Base-by-base conservation (phyloP, 2,113 vertebrate species). In the Physeter macrocephalus region DNA sequence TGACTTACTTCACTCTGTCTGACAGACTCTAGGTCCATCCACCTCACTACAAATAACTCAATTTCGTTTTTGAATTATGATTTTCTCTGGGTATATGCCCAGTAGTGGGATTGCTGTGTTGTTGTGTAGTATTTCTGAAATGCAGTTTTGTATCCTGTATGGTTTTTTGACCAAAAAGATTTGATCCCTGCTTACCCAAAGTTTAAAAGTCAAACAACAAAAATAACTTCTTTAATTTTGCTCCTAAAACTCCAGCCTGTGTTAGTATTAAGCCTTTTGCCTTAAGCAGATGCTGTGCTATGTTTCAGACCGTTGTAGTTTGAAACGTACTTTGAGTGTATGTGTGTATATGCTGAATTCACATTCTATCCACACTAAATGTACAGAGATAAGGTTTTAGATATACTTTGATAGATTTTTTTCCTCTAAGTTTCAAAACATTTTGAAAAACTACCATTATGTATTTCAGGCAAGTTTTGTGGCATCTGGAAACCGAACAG, bases 401-500 rank as follows among this genome's bases (percentile, higher is more conserved):
- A 66, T 83, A 66, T 80, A 75, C 49, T 88, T 92, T 64, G 43
- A 52, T 75, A 69, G 41, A 49, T 74, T 84, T 93, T 96, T 78
- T 96, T 78, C 23, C 49, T 75, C 29, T 89, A 64, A 71, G 14
- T 20, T 82, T 94, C 34, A 77, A 69, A 95, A 87, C 71, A 41
- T 90, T 86, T 46, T 95, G 18, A 82, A 97, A 96, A 97, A 34
- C 64, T 92, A 7, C 34, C 6, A 0, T 98, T 97, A 83, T 94
- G 17, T 98, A 57, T 98, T 99, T 93, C 98, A 99, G 99, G 99
- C 99, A 83, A 99, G 99, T 98, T 99, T 99, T 98, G 99, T 99
- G 96, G 99, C 99, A 61, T 99, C 99, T 90, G 99, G 99, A 98
- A 99, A 99, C 97, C 99, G 99, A 97, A 99, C 99, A 96, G 99